These are phyloP conservation scores for Prunella fulvescens DNA, from an alignment of 2,113 vertebrate species.

Conservation along the genomic window DNA sequence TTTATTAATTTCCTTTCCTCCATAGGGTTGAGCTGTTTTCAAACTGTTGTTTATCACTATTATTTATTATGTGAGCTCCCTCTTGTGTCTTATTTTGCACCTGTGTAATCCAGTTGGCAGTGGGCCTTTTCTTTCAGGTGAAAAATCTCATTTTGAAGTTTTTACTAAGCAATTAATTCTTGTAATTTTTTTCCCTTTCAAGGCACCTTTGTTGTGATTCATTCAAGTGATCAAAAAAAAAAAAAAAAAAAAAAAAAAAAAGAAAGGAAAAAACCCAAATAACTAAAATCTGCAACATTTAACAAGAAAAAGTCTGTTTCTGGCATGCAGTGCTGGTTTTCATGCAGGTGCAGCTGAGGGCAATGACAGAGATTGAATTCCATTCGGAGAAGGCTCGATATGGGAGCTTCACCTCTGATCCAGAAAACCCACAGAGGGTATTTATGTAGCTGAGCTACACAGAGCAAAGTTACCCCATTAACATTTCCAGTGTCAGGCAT, in stretches of 20 bases:
- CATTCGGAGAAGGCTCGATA: neutral
- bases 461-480: slow-evolving; percentile 1
- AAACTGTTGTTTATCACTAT: slow-evolving; percentile 12
- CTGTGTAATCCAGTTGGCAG: neutral
- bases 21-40: neutral
- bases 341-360: neutral
- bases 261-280: neutral
- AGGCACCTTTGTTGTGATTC: neutral
- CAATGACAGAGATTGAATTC: neutral
- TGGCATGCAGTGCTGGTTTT: neutral
- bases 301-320: neutral
- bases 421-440: neutral
- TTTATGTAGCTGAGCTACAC: neutral
- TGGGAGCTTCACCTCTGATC: slow-evolving; percentile 1
- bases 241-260: neutral
- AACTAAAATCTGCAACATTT: neutral
- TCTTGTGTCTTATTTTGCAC: slow-evolving; percentile 60
- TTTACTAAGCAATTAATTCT: neutral
- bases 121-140: neutral
- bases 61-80: slow-evolving; percentile 65
- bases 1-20: neutral
- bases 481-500: neutral
- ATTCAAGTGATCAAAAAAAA: neutral
- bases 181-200: neutral
- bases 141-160: neutral